Base-by-base conservation (phyloP, 2,888 invertebrate species). In the Acanthacorydalis orientalis region DNA sequence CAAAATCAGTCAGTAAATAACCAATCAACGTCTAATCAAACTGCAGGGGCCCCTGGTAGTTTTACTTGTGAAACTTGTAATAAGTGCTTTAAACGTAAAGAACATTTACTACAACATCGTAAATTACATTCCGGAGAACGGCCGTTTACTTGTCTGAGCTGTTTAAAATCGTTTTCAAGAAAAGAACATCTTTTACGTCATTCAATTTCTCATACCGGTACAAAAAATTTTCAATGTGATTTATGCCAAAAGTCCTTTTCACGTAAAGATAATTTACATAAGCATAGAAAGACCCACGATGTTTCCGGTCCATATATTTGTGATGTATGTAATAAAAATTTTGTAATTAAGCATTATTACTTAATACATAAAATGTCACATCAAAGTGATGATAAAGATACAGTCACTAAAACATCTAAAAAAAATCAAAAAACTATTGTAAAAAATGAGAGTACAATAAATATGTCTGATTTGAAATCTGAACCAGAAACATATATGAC, bases 141-240 rank as follows among this genome's bases (percentile, higher is more conserved):
- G 41, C 80, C 80, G 0, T 81, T 77, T 55, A 74, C 73, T 16
- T 81, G 80, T 53, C 69, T 70, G 1, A 72, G 75, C 37, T 81
- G 81, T 57, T 69, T 73, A 41, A 80, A 80, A 56, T 72, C 77
- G 1, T 81, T 80, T 57, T 77, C 77, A 56, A 69, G 80, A 2
- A 80, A 81, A 53, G 80, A 81, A 57, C 81, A 81, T 59, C 59
- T 81, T 44, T 68, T 79, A 48, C 67, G 80, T 4, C 81, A 81
- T 58, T 68, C 74, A 50, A 73, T 78, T 1, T 75, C 79, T 2
- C 80, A 81, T 56, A 77, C 79, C 1, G 80, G 80, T 1, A 72
- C 75, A 54, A 78, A 79, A 55, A 74, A 77, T 67, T 79, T 74
- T 56, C 73, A 69, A 43, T 80, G 79, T 57, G 76, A 75, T 49